Evolutionary conservation across 2,888 invertebrate species (phyloP), one percentile per base, ranked within the genome.

Genomic region (Celastrina argiolus): DNA sequence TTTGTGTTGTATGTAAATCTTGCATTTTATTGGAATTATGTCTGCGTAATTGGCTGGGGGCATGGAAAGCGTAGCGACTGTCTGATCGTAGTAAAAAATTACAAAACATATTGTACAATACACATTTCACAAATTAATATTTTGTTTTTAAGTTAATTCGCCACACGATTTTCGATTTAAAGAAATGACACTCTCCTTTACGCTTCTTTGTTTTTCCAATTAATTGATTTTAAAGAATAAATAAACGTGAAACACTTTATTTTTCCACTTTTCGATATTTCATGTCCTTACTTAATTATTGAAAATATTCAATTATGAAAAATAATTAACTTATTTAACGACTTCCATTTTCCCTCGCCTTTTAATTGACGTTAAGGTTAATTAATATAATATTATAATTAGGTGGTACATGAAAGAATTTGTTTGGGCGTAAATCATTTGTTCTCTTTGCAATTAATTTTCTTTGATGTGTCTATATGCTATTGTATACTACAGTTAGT

Each of bases 361-460:
- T 51, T 51, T 51, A 51, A 28, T 58, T 31, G 8, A 31, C 31
- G 16, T 31, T 3, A 31, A 31, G 16, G 31, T 58, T 58, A 58
- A 58, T 58, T 58, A 58, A 31, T 58, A 28, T 51, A 22, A 4
- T 51, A 26, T 12, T 51, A 14, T 51, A 51, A 51, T 51, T 51
- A 51, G 22, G 14, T 14, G 51, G 22, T 56, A 39, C 56, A 39
- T 22, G 26, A 65, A 56, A 56, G 36, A 56, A 56, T 65, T 51
- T 39, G 56, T 65, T 39, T 74, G 65, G 69, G 61, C 56, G 41
- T 34, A 31, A 45, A 28, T 16, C 51, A 16, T 34, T 59, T 34
- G 58, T 61, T 16, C 45, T 36, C 56, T 58, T 67, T 42, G 31
- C 31, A 58, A 31, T n/a, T 31, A 58, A 58, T 31, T 28, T 58